Conservation (phyloP, 2,113 vertebrate genomes). For the Toxotes chatareus region DNA sequence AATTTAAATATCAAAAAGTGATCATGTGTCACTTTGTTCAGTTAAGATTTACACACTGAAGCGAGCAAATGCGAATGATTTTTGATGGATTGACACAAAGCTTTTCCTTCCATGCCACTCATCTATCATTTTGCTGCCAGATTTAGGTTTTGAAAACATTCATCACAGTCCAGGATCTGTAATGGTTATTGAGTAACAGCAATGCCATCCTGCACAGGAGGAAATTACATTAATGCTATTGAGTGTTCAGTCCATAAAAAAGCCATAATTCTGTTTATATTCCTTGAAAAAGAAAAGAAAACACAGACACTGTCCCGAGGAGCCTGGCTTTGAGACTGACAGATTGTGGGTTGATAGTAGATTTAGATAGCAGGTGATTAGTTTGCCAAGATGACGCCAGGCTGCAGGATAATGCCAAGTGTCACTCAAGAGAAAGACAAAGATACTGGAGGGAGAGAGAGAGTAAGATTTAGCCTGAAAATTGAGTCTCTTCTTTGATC, state of each 20-base stretch:
- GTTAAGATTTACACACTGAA: neutral
- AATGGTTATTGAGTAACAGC: constrained; percentile 12
- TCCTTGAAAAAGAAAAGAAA: neutral
- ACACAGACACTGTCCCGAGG: neutral
- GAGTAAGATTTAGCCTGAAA: neutral
- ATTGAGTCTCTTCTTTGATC: neutral
- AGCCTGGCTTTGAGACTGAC: neutral
- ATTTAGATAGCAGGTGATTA: constrained; percentile 35
- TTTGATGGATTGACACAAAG: constrained; percentile 14
- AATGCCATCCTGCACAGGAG: neutral
- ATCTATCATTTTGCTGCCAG: constrained; percentile 8
- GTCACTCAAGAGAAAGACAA: constrained; percentile 24
- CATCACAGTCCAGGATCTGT: neutral
- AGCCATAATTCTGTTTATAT: constrained; percentile 1
- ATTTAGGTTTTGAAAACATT: constrained; percentile 6
- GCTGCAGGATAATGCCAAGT: constrained; percentile 21
- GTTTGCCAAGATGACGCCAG: constrained; percentile 35
- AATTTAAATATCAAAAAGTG: constrained; percentile 10
- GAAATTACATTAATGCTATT: neutral
- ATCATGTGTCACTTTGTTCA: neutral
- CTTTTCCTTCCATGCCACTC: neutral
- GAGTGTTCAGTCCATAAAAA: constrained; percentile 1
- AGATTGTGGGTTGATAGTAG: constrained; percentile 27
- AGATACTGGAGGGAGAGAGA: neutral
- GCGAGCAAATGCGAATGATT: neutral